Conservation (phyloP, 2,113 vertebrate genomes). For the Aptenodytes patagonicus region DNA sequence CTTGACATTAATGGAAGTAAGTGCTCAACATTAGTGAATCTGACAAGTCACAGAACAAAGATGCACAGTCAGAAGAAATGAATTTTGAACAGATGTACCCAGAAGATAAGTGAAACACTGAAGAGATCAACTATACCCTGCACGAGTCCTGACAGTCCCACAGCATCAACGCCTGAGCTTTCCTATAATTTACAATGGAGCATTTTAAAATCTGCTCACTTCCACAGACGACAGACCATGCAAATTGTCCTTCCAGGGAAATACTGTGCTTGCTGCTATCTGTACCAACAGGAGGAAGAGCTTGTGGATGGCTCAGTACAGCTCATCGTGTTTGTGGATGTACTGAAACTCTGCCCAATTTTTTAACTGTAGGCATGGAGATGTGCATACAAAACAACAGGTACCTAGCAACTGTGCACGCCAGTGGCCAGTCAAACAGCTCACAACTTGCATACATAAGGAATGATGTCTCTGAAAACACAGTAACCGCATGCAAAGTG, state of each 20-base stretch:
- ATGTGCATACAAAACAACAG: neutral
- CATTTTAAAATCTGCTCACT: neutral
- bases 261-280: neutral
- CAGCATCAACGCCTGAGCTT: neutral
- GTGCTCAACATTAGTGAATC: neutral
- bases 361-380: neutral
- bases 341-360: neutral
- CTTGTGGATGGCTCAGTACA: neutral
- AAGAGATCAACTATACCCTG: neutral
- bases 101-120: neutral
- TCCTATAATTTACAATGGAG: neutral
- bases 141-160: neutral
- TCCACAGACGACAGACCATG: neutral
- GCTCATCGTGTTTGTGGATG: accelerated
- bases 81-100: neutral
- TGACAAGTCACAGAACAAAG: neutral
- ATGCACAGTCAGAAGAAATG: neutral
- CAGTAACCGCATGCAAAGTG: accelerated
- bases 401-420: accelerated
- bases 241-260: neutral
- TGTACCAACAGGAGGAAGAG: neutral
- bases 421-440: accelerated
- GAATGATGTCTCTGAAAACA: neutral
- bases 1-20: neutral
- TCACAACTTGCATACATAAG: accelerated